A percentile compares a stretch with the other conserved stretches of the same genome.
Evolutionary conservation across 2,888 invertebrate genomes (phyloP).

Genomic region (Gonocerus acuteangulatus): DNA sequence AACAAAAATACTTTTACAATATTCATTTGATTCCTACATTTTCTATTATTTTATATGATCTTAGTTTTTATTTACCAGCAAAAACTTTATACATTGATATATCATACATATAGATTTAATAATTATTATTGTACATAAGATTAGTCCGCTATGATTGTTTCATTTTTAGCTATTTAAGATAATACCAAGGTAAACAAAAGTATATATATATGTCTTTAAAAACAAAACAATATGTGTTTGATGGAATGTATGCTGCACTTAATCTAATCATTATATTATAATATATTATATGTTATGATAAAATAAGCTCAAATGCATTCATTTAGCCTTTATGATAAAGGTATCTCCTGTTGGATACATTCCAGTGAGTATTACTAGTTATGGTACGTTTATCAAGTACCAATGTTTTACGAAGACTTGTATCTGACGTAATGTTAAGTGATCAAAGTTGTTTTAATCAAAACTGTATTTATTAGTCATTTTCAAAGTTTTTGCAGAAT

Average conservation of each 20-base stretch:
- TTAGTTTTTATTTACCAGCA: no score
- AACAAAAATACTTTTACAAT: no score
- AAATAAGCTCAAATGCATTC: background rate
- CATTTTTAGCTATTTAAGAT: no score
- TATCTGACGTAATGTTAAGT: slow-evolving; percentile 13
- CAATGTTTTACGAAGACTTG: slow-evolving; percentile 17
- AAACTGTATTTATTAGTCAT: slow-evolving; percentile 21
- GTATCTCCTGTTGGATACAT: slow-evolving; percentile 8
- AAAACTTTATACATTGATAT: no score
- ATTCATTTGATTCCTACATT: no score
- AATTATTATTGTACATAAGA: no score
- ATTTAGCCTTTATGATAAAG: background rate
- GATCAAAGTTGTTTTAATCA: slow-evolving; percentile 27
- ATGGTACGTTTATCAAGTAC: slow-evolving; percentile 8
- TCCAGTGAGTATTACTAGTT: slow-evolving; percentile 11
- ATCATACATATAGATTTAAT: no score
- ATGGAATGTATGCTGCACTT: background rate
- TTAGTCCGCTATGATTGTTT: no score
- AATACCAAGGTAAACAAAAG: no score
- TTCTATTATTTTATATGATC: no score
- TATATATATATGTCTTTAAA: no score
- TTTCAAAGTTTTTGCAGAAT: slow-evolving; percentile 4
- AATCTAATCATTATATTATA: background rate
- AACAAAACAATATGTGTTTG: no score
- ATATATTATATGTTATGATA: background rate